Conservation (phyloP, 2,113 vertebrate genomes). For the Camelus bactrianus region DNA sequence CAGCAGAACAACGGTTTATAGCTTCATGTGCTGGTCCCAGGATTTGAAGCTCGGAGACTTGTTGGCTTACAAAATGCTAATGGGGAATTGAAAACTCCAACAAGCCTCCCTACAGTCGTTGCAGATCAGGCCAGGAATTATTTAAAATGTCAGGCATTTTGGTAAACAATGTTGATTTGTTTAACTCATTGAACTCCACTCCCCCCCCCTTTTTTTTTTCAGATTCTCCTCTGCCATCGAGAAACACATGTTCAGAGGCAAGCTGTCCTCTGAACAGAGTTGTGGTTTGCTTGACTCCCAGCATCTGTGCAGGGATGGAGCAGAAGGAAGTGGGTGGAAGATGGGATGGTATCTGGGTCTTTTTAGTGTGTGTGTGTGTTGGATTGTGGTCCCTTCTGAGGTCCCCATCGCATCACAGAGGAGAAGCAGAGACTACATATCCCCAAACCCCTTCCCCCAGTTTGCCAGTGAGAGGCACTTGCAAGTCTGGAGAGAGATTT, state of each 20-base stretch:
- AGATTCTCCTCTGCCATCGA: not conserved
- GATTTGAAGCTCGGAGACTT: conserved; percentile 64
- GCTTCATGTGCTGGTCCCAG: conserved; percentile 55
- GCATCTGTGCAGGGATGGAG: not conserved
- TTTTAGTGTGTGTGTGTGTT: not conserved
- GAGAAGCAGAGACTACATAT: not conserved
- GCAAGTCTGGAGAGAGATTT: not conserved
- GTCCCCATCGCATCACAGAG: not conserved
- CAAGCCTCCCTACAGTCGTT: conserved; percentile 56
- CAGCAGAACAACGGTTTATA: conserved; percentile 69
- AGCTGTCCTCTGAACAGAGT: not conserved
- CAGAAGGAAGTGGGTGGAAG: not conserved
- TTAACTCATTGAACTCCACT: not conserved
- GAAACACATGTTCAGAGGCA: not conserved
- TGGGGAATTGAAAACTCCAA: conserved; percentile 56
- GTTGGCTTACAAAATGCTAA: conserved; percentile 68
- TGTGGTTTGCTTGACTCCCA: not conserved
- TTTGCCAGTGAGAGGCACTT: not conserved
- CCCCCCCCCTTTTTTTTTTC: not conserved
- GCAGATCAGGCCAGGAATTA: conserved; percentile 39
- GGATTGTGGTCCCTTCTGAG: not conserved
- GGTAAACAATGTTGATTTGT: conserved; percentile 59
- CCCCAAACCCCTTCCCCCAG: not conserved
- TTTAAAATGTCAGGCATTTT: conserved; percentile 38
- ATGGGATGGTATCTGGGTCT: not conserved